Base-by-base conservation (phyloP, 2,797 vertebrate species). In the Myotis myotis region DNA sequence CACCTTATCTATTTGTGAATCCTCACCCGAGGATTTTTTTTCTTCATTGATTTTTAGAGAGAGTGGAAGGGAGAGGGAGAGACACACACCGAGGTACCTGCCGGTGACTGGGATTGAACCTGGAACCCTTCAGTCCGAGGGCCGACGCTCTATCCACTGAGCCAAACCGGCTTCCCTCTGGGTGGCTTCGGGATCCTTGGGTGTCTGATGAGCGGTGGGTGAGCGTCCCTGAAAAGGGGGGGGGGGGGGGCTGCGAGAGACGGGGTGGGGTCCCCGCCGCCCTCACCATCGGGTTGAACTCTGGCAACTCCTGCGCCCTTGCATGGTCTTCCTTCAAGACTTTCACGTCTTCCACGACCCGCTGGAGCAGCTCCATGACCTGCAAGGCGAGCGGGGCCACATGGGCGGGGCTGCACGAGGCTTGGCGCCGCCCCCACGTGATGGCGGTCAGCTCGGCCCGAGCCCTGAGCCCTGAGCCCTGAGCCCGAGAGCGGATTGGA, bases 301-400 rank as follows among this genome's bases (percentile, higher is more conserved):
- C 53, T 0, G 44, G 4, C 7, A 17, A 0, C 25, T 80, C 83
- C 60, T 68, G 76, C 0, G 0, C 6, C 55, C 49, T 93, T 15
- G 94, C 90, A 36, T 98, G 96, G 1, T 70, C 84, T 0, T 95
- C 96, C 93, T 97, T 98, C 51, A 99, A 93, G 4, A 51, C 41
- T 0, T 75, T 74, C 2, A 99, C 91, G 6, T 99, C 98, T 36
- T 97, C 83, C 30, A 96, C 7, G 28, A 98, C 88, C 8, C 98
- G 97, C 87, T 98, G 97, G 28, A 98, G 97, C 79, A 98, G 91
- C 55, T 66, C 74, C 49, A 96, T 80, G 76, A 97, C 95, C 99
- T 99, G 91, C 8, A 51, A 72, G 28, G 36, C 0, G 60, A 91
- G 23, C 2, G 8, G 0, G 41, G 10, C 13, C 3, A 0, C 6